Evolutionary conservation across 2,888 invertebrate species (phyloP).

Genomic region (Coleophora deauratella): DNA sequence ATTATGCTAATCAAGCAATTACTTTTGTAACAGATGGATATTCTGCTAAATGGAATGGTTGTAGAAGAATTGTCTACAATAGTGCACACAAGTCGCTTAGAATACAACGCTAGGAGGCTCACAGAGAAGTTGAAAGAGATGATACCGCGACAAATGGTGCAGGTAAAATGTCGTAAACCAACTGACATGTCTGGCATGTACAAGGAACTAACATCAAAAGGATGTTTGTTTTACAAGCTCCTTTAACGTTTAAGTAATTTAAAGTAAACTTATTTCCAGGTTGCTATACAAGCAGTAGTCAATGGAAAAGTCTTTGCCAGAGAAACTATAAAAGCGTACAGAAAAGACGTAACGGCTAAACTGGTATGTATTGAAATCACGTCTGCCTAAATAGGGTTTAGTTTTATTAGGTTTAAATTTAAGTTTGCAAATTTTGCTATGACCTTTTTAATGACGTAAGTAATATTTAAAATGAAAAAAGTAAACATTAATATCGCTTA

Average conservation of each 20-base stretch:
- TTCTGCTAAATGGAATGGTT: conserved; percentile 83
- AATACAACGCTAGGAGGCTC: conserved; percentile 77
- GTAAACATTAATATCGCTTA: too few species aligned
- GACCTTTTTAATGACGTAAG: too few species aligned
- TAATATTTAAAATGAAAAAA: too few species aligned
- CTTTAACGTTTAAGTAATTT: too few species aligned
- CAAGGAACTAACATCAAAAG: too few species aligned
- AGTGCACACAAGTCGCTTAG: conserved; percentile 81
- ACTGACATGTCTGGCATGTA: too few species aligned
- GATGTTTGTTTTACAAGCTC: too few species aligned
- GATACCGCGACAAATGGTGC: conserved; percentile 91
- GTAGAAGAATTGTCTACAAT: conserved; percentile 91
- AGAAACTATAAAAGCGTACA: conserved; percentile 88
- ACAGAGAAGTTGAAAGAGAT: conserved; percentile 85
- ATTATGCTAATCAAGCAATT: not conserved
- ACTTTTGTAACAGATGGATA: conserved; percentile 74
- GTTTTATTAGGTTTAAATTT: not conserved
- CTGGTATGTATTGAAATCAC: conserved; percentile 75
- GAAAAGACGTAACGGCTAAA: conserved; percentile 96
- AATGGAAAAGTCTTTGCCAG: conserved; percentile 86
- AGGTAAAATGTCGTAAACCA: too few species aligned
- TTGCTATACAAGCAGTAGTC: conserved; percentile 90
- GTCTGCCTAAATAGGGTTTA: not conserved
- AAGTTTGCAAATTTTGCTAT: not conserved
- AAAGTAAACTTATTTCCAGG: conserved; percentile 42